Conservation (phyloP, 1,140 invertebrate species). For the Eueides isabella region DNA sequence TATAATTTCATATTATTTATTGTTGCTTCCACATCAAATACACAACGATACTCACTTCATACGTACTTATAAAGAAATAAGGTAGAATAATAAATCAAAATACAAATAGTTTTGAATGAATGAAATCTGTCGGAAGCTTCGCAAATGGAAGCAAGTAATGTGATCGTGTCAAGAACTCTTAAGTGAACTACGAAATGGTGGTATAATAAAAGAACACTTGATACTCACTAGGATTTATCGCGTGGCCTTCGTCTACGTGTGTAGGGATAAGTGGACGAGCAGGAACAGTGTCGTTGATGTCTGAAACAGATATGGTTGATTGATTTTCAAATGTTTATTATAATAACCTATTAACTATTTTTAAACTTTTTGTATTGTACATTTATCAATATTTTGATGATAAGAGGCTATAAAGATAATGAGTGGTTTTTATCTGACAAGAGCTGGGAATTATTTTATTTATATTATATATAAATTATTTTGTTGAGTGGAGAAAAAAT, state of each 20-base stretch:
- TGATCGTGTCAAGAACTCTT: constrained; percentile 27
- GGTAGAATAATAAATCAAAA: constrained; percentile 17
- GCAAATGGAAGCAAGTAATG: constrained; percentile 26
- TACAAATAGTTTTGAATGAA: constrained; percentile 16
- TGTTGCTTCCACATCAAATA: too few species aligned
- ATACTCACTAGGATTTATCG: constrained; percentile 76
- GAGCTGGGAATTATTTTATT: too few species aligned
- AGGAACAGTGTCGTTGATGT: constrained; percentile 65
- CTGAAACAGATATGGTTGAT: constrained; percentile 47
- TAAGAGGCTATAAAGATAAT: too few species aligned
- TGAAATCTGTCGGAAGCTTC: constrained; percentile 16
- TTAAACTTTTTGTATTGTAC: not conserved
- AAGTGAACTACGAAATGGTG: constrained; percentile 22
- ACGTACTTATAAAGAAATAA: constrained; percentile 4
- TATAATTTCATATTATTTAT: too few species aligned
- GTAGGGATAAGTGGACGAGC: constrained; percentile 72
- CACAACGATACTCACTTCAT: too few species aligned
- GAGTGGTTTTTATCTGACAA: too few species aligned
- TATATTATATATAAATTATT: too few species aligned
- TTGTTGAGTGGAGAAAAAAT: too few species aligned
- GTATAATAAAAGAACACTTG: constrained; percentile 24
- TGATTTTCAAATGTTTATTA: not conserved
- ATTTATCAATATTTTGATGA: too few species aligned
- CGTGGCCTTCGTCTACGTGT: constrained; percentile 75
- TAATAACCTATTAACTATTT: not conserved